Base-by-base conservation (phyloP, 2,113 vertebrate species). In the Rissa tridactyla region DNA sequence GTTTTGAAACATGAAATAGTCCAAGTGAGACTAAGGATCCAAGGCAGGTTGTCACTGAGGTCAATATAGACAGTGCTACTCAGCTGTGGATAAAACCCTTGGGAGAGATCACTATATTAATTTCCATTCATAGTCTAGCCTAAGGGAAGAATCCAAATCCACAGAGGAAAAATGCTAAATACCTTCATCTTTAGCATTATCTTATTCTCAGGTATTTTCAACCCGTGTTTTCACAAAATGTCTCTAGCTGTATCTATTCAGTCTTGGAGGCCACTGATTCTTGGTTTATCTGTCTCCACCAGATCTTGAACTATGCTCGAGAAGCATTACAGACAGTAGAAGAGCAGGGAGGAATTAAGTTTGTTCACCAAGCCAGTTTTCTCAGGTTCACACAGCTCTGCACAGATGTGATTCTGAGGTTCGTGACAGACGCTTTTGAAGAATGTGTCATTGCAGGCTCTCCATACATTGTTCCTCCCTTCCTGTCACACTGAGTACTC, bases 401-500 rank as follows among this genome's bases (percentile, higher is more conserved):
- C 70, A 83, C 90, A 90, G 69, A 78, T 4, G 14, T n/a, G n/a
- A 73, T 77, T 96, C 79, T 54, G 61, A 93, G 57, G 93, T 69
- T 96, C 38, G 47, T 80, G 90, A 95, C 85, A 97, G 95, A 94
- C 0, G 10, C 54, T 94, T 91, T 47, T 86, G 73, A 86, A 92
- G 87, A 96, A 92, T 78, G 47, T 91, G 88, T 94, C 58, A 34
- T 77, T 77, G 29, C 52, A 54, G 9, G 3, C 86, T 84, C 26
- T 90, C 75, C 27, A 46, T 38, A 71, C 52, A 47, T 93, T 90
- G 66, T 95, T 90, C 87, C 65, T 92, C 82, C 27, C 40, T 94
- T 96, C 34, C 86, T 96, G 93, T 94, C 96, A 93, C 69, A 75
- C 30, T 70, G 60, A 97, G 92, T 84, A 85, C 66, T 86, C 85